These are phyloP conservation scores for Melanotaenia pygmaea DNA, from an alignment of 2,797 vertebrate species.

Conservation along the genomic window DNA sequence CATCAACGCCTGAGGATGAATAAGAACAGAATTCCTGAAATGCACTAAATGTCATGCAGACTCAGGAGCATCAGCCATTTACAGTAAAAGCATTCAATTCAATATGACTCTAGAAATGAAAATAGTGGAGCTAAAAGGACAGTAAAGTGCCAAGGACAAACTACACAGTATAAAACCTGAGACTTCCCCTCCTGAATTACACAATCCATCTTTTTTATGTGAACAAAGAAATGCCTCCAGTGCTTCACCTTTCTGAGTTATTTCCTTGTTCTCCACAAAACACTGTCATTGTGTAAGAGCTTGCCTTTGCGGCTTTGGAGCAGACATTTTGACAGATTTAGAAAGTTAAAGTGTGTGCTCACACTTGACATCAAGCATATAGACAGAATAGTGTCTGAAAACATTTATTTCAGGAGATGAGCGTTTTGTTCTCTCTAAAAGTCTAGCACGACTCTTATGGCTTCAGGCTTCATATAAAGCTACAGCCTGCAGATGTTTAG, in stretches of 20 bases:
- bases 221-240: slow-evolving; percentile 35
- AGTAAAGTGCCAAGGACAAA: slow-evolving; percentile 25
- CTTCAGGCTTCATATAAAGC: not conserved
- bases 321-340: slow-evolving; percentile 8
- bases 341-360: slow-evolving; percentile 6
- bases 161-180: slow-evolving; percentile 18
- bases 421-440: too few species aligned
- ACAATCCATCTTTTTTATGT: slow-evolving; percentile 41
- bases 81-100: not conserved
- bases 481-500: slow-evolving; percentile 1
- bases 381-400: not conserved
- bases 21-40: not conserved
- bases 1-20: not conserved
- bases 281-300: slow-evolving; percentile 19
- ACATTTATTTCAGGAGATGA: not conserved
- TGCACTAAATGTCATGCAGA: not conserved
- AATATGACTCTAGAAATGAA: slow-evolving; percentile 15
- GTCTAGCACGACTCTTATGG: not conserved
- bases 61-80: not conserved
- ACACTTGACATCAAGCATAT: not conserved
- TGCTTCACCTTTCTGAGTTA: slow-evolving; percentile 30
- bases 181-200: slow-evolving; percentile 30
- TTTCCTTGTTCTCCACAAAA: slow-evolving; percentile 19
- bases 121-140: slow-evolving; percentile 13
- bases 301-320: slow-evolving; percentile 13